Percentiles rank a stretch among this genome's conserved stretches.
phyloP scores from a whole-genome alignment of 2,113 vertebrate genomes.

The Gymnobelideus leadbeateri region DNA sequence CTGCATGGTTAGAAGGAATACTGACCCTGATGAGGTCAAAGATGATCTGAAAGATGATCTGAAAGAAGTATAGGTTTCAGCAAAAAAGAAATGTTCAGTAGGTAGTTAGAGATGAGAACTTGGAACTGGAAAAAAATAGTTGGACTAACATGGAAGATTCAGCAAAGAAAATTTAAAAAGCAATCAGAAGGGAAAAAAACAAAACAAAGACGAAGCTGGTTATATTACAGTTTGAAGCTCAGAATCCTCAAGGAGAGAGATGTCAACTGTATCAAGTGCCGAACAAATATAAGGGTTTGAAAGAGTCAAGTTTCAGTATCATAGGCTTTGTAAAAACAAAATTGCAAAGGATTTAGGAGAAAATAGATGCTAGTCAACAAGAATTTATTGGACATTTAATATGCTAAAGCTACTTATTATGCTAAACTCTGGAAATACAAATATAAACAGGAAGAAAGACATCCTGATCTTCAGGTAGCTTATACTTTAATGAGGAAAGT shows the following conservation, averaged over 20 bases:
- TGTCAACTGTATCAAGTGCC: not conserved
- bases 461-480: not conserved
- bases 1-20: not conserved
- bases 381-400: not conserved
- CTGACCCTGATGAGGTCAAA: not conserved
- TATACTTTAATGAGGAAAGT: not conserved
- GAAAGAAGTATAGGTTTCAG: not conserved
- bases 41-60: too few species aligned
- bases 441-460: not conserved
- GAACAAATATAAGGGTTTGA: not conserved
- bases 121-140: not conserved
- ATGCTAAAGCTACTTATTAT: not conserved
- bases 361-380: not conserved
- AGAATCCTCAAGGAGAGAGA: not conserved
- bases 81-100: not conserved
- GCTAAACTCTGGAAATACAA: not conserved
- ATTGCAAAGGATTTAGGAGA: not conserved
- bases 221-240: not conserved
- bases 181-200: not conserved
- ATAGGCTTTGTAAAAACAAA: not conserved
- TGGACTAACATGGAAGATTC: not conserved
- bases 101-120: not conserved
- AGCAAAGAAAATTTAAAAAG: not conserved
- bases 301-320: not conserved
- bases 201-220: not conserved